Evolutionary conservation across 2,113 vertebrate species (phyloP).

Genomic region (Hepsetus odoe): DNA sequence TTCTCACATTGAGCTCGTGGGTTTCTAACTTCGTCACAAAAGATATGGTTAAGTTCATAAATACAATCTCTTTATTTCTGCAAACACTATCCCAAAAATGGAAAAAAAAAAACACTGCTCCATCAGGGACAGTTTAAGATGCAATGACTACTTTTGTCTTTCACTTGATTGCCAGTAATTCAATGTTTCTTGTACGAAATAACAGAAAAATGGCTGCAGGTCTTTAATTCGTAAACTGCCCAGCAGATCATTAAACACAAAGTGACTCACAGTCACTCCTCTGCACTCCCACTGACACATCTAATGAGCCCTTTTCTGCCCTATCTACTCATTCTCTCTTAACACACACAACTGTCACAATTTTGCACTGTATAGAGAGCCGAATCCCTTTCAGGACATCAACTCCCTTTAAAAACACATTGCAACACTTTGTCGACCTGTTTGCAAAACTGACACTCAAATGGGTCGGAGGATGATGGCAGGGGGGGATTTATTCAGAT

Average conservation of each 20-base stretch:
- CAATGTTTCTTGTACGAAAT: slow-evolving; percentile 25
- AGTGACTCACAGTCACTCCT: slow-evolving; percentile 25
- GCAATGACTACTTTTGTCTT: slow-evolving; percentile 34
- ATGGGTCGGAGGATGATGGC: too few relatives aligned
- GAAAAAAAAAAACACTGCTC: not conserved
- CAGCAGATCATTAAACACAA: slow-evolving; percentile 53
- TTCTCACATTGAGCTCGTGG: too few relatives aligned
- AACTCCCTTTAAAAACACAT: not conserved
- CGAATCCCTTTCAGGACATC: not conserved
- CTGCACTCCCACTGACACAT: slow-evolving; percentile 42
- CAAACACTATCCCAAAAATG: not conserved
- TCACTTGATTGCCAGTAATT: slow-evolving; percentile 43
- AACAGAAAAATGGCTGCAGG: slow-evolving; percentile 12
- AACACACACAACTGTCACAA: slow-evolving; percentile 16
- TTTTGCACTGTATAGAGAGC: not conserved
- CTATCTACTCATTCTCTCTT: not conserved
- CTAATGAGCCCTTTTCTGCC: slow-evolving; percentile 49
- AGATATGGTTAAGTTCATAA: too few relatives aligned
- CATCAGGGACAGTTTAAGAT: not conserved
- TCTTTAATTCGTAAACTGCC: slow-evolving; percentile 24
- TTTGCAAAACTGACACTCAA: too few relatives aligned
- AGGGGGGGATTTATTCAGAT: too few relatives aligned
- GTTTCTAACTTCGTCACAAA: too few relatives aligned
- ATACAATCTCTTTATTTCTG: not conserved
- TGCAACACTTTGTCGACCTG: too few relatives aligned